Percentiles rank a stretch among this genome's conserved stretches.
These are phyloP conservation scores for Microtus montanus DNA, from an alignment of 2,113 vertebrate species.

Conservation along the genomic window DNA sequence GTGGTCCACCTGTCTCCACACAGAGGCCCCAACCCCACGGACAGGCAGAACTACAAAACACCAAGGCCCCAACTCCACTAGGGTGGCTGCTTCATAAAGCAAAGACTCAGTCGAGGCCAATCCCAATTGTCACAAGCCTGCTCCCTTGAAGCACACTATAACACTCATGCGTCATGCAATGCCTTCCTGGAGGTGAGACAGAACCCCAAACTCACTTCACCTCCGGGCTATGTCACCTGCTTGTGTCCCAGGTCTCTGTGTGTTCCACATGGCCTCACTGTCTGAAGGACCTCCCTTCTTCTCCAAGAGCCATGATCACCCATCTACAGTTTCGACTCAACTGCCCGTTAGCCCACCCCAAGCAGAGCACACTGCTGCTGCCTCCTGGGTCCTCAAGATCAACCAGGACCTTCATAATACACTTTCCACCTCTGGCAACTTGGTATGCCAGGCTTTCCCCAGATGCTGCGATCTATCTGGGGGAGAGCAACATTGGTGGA, in stretches of 20 bases:
- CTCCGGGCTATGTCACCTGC: background rate
- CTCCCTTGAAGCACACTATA: background rate
- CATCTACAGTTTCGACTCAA: background rate
- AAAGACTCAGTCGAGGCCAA: background rate
- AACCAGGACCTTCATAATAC: accelerated
- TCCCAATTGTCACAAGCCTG: background rate
- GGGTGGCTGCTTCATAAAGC: background rate
- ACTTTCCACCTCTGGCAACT: background rate
- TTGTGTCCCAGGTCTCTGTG: background rate
- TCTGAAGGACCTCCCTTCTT: background rate
- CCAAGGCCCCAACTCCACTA: background rate
- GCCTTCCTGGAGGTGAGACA: background rate
- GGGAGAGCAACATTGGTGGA: too few relatives aligned
- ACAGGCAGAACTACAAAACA: background rate
- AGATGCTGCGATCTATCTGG: background rate
- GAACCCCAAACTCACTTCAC: background rate
- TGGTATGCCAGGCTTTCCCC: background rate
- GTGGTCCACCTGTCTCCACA: background rate
- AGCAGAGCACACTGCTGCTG: background rate
- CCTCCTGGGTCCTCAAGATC: background rate
- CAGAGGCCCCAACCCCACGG: background rate
- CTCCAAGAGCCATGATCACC: background rate
- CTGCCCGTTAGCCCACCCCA: background rate
- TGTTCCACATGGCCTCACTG: background rate
- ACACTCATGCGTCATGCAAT: background rate